Percentiles rank a stretch among this genome's conserved stretches.
Evolutionary conservation across 2,888 invertebrate genomes (phyloP).

Genomic region (Neria commutata): DNA sequence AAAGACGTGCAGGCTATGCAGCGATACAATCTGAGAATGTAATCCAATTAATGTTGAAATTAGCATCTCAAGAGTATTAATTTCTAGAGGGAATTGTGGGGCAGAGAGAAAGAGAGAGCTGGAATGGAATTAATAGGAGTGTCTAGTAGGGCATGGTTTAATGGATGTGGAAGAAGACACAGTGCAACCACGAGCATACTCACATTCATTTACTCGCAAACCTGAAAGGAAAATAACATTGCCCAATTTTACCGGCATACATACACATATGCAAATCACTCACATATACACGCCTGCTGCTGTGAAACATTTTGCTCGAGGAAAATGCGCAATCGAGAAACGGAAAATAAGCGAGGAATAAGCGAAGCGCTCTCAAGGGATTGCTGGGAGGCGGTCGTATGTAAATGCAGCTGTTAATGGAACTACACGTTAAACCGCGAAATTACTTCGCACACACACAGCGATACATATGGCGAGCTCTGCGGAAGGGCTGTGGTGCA

Average conservation of each 20-base stretch:
- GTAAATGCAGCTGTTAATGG: background rate
- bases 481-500: no score
- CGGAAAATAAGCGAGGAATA: background rate
- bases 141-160: background rate
- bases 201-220: background rate
- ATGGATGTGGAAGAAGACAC: background rate
- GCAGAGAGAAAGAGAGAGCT: no score
- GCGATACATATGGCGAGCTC: no score
- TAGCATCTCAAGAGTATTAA: constrained; percentile 45
- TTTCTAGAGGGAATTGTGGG: no score
- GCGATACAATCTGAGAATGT: constrained; percentile 42
- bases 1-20: no score
- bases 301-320: background rate
- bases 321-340: background rate
- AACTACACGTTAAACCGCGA: background rate
- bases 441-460: background rate
- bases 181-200: background rate
- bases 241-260: background rate
- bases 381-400: background rate
- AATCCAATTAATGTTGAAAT: constrained; percentile 52
- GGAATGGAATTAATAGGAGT: constrained; percentile 9
- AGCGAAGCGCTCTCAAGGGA: background rate
- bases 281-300: background rate
- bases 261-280: background rate
- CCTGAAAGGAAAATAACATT: no score